phyloP scores from a whole-genome alignment of 2,888 invertebrate genomes.

The Melanargia galathea region DNA sequence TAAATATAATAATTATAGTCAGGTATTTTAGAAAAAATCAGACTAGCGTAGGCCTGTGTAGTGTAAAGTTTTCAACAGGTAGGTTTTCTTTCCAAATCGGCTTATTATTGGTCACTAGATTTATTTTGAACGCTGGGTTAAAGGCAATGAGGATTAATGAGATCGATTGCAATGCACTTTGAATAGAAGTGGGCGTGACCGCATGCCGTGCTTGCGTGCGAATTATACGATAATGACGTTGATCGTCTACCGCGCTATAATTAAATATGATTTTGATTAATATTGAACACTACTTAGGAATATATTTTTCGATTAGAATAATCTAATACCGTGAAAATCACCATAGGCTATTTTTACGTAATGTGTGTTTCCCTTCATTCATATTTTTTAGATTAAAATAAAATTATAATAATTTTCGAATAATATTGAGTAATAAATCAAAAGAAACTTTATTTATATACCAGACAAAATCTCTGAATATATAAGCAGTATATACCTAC shows the following conservation, averaged over 20 bases:
- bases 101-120: conserved; percentile 1
- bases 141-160: conserved; percentile 11
- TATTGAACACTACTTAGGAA: conserved; percentile 20
- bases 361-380: no score
- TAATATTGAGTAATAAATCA: no score
- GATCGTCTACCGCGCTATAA: conserved; percentile 56
- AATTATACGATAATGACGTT: conserved; percentile 61
- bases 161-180: conserved; percentile 26
- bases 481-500: no score
- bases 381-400: no score
- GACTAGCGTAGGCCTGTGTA: no score
- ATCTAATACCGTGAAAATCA: background rate
- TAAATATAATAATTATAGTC: no score
- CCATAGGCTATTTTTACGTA: background rate
- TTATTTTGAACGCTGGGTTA: background rate
- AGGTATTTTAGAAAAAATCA: no score
- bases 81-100: background rate
- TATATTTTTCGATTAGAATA: background rate
- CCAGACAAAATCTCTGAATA: no score
- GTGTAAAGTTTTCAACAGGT: background rate
- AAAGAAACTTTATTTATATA: no score
- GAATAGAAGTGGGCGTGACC: conserved; percentile 50
- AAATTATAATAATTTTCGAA: no score
- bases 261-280: conserved; percentile 43
- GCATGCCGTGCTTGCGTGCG: conserved; percentile 55